Evolutionary conservation across 2,888 invertebrate genomes (phyloP), one percentile per base, ranked within the genome.

Genomic region (Melikaiella ostensackeni): DNA sequence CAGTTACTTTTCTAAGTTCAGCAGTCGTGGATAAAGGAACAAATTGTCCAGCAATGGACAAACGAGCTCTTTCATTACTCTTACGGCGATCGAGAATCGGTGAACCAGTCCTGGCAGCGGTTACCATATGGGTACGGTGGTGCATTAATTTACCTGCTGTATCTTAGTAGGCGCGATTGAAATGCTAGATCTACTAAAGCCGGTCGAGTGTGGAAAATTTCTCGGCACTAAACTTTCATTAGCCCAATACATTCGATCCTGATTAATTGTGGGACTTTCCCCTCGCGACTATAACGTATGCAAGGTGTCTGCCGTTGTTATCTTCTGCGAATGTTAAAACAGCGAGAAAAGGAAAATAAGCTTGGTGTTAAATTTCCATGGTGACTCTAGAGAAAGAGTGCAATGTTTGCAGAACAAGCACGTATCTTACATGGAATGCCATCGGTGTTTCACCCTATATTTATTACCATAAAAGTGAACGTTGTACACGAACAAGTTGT

Each of bases 191-290:
- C 70, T n/a, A 30, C 50, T 70, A 70, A 70, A 50, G 70, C 46
- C 46, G 21, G n/a, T 50, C 70, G 70, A 70, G 70, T 70, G 50
- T 70, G 70, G 70, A 70, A 70, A 70, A 70, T 70, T 70, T 70
- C 70, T 70, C 21, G 50, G 1, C 70, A 55, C 50, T 70, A 50
- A 70, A 50, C 70, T 70, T 70, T 70, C 70, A 70, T 70, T 70
- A 70, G 50, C 30, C 50, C 50, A 70, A 70, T 70, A 50, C 33
- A 70, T 55, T 70, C 21, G 50, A 50, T 70, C 50, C 70, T 70
- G 70, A 70, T 70, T 70, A 70, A 70, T 70, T 70, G 70, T 50
- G n/a, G 30, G 30, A 70, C 70, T 70, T 70, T 70, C 70, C 70
- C 50, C 50, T 50, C 9, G 46, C 46, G 30, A 70, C 50, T 21